Evolutionary conservation across 2,797 vertebrate genomes (phyloP), one percentile per base, ranked within the genome.

Genomic region (Silurus lanzhouensis): DNA sequence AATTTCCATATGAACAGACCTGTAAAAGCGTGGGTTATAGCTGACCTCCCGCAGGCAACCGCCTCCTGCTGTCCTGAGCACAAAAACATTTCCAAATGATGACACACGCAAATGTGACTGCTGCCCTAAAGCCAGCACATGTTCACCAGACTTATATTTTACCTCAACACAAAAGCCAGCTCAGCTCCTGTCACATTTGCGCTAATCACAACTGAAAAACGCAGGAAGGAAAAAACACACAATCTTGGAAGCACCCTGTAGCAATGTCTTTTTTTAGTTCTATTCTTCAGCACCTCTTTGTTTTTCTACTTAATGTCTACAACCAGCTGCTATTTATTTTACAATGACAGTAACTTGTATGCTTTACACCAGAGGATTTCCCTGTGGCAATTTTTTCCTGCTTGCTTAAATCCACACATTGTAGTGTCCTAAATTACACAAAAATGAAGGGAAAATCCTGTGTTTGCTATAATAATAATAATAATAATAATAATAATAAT

Each of bases 231-330:
- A 9, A 72, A 27, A 81, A 52, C 52, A 72, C 19, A 14, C 9
- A 3, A 57, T 60, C 57, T 2, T 38, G 55, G 10, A 77, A 60
- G 38, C 57, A 77, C 57, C 81, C 79, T 75, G 25, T 25, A 74
- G 86, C 78, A 44, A 12, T 19, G 57, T 87, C 83, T 87, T 80
- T 88, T 84, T 88, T 80, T 60, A 44, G 52, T 76, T 67, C 82
- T n/a, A 22, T 77, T 77, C 57, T 77, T 60, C 57, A 20, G 17
- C 17, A 60, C 10, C 27, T 44, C 72, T 57, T 76, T 76, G 15
- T 76, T 76, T 52, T 76, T 9, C 74, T 57, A 10, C 74, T 76
- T 76, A 57, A 76, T 31, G 52, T 25, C 48, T 52, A 25, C 13
- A 14, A 17, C 22, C 71, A 52, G 46, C 71, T 25, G 71, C 71